phyloP scores from a whole-genome alignment of 2,113 vertebrate genomes.

The Melanerpes formicivorus region DNA sequence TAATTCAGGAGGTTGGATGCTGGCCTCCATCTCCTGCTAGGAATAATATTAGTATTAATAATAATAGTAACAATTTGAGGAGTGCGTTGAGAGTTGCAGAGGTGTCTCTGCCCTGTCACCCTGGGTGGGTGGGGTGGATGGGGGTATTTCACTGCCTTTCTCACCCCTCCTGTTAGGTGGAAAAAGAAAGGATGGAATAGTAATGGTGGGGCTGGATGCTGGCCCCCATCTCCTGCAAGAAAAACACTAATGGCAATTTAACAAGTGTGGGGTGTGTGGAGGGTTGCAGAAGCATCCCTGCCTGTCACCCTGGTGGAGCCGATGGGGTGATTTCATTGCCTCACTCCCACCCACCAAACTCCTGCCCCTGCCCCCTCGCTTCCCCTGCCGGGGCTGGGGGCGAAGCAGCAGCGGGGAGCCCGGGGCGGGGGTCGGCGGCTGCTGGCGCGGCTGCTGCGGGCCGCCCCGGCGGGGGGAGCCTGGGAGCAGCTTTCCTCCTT shows the following conservation, averaged over 20 bases:
- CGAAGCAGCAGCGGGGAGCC: not conserved
- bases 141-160: not conserved
- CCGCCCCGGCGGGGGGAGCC: not conserved
- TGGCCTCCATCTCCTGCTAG: no score
- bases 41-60: no score
- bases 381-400: rapidly evolving
- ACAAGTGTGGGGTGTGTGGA: not conserved
- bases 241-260: not conserved
- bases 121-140: no score
- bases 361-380: not conserved
- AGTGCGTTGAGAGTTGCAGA: no score
- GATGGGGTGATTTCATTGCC: not conserved
- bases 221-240: not conserved
- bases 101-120: no score
- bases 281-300: not conserved
- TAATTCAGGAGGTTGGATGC: no score
- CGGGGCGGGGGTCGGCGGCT: not conserved
- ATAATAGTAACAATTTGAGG: no score
- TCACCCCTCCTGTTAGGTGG: not conserved
- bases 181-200: not conserved
- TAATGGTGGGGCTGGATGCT: not conserved
- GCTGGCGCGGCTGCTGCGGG: not conserved
- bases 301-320: not conserved
- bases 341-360: not conserved
- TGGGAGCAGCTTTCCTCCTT: not conserved